A percentile compares a stretch with the other conserved stretches of the same genome.
phyloP scores from a whole-genome alignment of 35 echinoderm and acorn worm genomes.

The Apostichopus japonicus region DNA sequence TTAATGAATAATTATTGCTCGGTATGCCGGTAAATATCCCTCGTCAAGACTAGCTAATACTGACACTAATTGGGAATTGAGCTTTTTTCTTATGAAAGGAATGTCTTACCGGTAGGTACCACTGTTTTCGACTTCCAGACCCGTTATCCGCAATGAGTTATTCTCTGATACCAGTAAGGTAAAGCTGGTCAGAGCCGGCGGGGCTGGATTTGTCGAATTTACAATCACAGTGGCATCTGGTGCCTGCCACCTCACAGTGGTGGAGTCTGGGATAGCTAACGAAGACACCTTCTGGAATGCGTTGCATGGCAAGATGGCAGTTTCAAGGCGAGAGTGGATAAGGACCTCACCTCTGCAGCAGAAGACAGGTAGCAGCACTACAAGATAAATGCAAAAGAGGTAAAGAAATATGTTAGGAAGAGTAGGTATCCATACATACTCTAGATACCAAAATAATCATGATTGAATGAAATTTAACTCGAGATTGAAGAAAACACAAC shows the following conservation, averaged over 20 bases:
- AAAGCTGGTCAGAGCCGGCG: background rate
- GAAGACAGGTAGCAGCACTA: background rate
- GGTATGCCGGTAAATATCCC: no score
- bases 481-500: no score
- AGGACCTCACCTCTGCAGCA: background rate
- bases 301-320: conserved; percentile 42
- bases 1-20: no score
- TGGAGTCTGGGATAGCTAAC: conserved; percentile 1
- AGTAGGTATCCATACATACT: no score
- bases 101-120: conserved; percentile 11
- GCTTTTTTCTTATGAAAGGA: no score
- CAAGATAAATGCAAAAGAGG: background rate
- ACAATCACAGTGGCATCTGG: background rate
- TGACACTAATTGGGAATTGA: no score
- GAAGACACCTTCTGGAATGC: conserved; percentile 25
- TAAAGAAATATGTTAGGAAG: no score
- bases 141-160: background rate
- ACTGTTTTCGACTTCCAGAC: background rate
- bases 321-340: conserved; percentile 27
- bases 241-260: conserved; percentile 28
- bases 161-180: background rate
- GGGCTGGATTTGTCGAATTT: conserved; percentile 7
- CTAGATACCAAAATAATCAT: no score
- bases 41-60: no score
- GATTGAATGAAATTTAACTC: no score